Evolutionary conservation across 1,140 invertebrate genomes (phyloP), one percentile per base, ranked within the genome.

Genomic region (Achroia grisella): DNA sequence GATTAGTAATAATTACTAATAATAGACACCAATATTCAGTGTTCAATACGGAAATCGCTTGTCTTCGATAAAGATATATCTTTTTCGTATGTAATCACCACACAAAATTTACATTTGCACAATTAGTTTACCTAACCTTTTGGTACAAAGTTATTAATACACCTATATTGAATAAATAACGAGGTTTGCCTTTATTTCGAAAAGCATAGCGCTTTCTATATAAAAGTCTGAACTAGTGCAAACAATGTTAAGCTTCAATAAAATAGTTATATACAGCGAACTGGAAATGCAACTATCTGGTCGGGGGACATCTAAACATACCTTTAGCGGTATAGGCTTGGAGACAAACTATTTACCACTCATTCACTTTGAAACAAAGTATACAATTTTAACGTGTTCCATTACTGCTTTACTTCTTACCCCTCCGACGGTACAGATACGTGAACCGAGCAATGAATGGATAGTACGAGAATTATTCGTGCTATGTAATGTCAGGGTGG

Each of bases 281-380:
- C 68, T 72, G 76, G 69, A 79, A 82, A 82, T 79, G 73, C 73
- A 82, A 78, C 78, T 82, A 79, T 79, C 75, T 79, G 75, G 55
- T 81, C 68, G 60, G 62, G 69, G 73, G 62, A 76, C 72, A 67
- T 64, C 75, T 82, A 77, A 67, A 76, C 70, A 79, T 77, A 77
- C 71, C 71, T 65, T 52, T 62, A 66, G 66, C 67, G 71, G 69
- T 79, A 73, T 76, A 82, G 75, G 75, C 70, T 75, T 65, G 73
- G 77, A 81, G 73, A 77, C 73, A 75, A 71, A 71, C 63, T 77
- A 65, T 71, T 70, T 68, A 81, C 71, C 59, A 71, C 59, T 58
- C 35, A 6, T 44, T 48, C 46, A 69, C 58, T 76, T 72, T 45
- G 14, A 13, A 74, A 72, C 72, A 76, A 71, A 61, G 56, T 9